These are phyloP conservation scores for Pteropus rufus DNA, from an alignment of 2,797 vertebrate genomes.

Conservation along the genomic window DNA sequence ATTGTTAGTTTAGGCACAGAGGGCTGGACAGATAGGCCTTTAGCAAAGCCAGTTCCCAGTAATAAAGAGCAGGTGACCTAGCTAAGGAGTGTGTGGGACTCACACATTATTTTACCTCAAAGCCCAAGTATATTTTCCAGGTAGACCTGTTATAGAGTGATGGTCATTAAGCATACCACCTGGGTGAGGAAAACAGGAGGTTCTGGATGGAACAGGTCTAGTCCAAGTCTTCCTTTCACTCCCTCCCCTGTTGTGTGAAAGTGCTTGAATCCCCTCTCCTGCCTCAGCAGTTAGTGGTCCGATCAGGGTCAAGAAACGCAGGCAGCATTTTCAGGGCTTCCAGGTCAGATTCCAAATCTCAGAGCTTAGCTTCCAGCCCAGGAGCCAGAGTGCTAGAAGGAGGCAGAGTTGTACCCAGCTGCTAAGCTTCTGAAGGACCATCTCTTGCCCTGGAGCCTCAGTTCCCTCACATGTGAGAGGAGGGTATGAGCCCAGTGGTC, in stretches of 20 bases:
- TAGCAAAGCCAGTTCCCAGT: not conserved
- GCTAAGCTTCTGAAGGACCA: not conserved
- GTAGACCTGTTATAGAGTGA: not conserved
- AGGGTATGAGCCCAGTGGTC: not conserved
- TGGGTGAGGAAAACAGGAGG: not conserved
- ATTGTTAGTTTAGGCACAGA: not conserved
- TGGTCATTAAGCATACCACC: not conserved
- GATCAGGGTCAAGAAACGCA: not conserved
- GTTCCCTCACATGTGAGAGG: not conserved
- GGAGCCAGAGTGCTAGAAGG: not conserved
- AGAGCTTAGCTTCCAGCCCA: not conserved
- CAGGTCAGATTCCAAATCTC: constrained; percentile 3
- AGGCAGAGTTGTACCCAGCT: not conserved
- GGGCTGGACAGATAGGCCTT: not conserved
- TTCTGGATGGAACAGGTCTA: not conserved
- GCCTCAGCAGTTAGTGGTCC: not conserved
- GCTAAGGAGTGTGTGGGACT: not conserved
- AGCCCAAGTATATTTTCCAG: constrained; percentile 14
- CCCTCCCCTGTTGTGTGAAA: constrained; percentile 1
- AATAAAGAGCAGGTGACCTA: not conserved
- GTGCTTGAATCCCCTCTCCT: not conserved
- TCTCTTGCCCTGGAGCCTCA: not conserved
- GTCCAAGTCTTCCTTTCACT: not conserved
- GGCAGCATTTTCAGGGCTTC: not conserved
- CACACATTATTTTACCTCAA: not conserved